Evolutionary conservation across 2,797 vertebrate genomes (phyloP).

Genomic region (Hozukius guyotensis): DNA sequence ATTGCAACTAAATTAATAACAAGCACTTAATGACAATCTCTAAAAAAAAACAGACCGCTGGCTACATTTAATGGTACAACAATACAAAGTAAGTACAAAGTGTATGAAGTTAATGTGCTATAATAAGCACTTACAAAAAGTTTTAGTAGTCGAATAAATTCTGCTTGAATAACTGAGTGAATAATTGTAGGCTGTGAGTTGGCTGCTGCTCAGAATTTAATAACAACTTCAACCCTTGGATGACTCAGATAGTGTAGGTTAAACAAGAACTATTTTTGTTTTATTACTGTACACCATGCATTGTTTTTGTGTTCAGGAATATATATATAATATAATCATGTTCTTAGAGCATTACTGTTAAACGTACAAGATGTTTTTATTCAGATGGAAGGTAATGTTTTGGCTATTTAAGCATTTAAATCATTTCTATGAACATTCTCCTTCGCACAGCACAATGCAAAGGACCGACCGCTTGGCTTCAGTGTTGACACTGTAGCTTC

Average conservation of each 20-base stretch:
- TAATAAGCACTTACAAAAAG: conserved; percentile 18
- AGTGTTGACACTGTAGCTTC: conserved; percentile 50
- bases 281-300: conserved; percentile 12
- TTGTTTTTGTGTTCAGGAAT: background rate
- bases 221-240: conserved; percentile 4
- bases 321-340: background rate
- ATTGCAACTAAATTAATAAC: background rate
- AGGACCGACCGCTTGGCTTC: conserved; percentile 43
- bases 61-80: background rate
- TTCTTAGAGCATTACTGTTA: background rate
- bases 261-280: background rate
- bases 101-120: background rate
- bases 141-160: conserved; percentile 22
- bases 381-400: background rate
- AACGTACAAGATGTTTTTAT: background rate
- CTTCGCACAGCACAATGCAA: background rate
- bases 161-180: conserved; percentile 20
- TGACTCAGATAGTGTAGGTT: conserved; percentile 30
- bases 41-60: background rate
- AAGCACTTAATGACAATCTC: background rate
- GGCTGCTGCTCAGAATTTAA: conserved; percentile 18
- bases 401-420: background rate
- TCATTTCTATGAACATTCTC: background rate
- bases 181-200: conserved; percentile 20
- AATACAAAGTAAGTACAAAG: conserved; percentile 3